Percentiles rank a stretch among this genome's conserved stretches.
Evolutionary conservation across 2,888 invertebrate species (phyloP).

Genomic region (Diaprepes abbreviatus): DNA sequence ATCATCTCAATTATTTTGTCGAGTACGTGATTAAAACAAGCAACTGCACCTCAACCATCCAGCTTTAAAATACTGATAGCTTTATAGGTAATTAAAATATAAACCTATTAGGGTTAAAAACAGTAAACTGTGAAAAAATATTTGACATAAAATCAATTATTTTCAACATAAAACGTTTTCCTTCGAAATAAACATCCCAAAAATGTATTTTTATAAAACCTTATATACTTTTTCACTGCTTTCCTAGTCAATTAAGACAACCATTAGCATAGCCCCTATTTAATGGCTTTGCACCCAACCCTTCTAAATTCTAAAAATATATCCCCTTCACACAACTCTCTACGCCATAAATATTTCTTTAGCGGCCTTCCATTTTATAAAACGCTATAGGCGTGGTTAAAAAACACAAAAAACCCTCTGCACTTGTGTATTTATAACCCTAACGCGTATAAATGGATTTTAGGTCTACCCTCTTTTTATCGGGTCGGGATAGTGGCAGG

Average conservation of each 20-base stretch:
- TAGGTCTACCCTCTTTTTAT: slow-evolving; percentile 25
- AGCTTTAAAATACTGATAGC: too few species aligned
- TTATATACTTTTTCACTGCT: not conserved
- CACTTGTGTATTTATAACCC: slow-evolving; percentile 25
- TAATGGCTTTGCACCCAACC: slow-evolving; percentile 23
- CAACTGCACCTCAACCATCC: too few species aligned
- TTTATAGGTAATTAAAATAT: too few species aligned
- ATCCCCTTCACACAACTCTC: slow-evolving; percentile 17
- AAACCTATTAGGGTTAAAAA: too few species aligned
- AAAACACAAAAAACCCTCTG: slow-evolving; percentile 56
- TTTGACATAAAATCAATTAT: too few species aligned
- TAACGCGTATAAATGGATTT: slow-evolving; percentile 5
- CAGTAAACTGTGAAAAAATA: too few species aligned
- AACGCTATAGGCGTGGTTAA: slow-evolving; percentile 54
- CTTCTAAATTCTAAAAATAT: slow-evolving; percentile 35
- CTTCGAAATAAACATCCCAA: not conserved
- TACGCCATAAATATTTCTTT: slow-evolving; percentile 29
- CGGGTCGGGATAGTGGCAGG: slow-evolving; percentile 14
- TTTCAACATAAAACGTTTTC: not conserved
- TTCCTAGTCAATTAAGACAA: slow-evolving; percentile 7
- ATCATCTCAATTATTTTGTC: too few species aligned
- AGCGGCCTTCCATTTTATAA: slow-evolving; percentile 53
- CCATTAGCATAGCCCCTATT: slow-evolving; percentile 23
- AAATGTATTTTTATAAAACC: slow-evolving; percentile 1
- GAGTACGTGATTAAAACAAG: too few species aligned